A percentile compares a stretch with the other conserved stretches of the same genome.
Evolutionary conservation across 2,113 vertebrate genomes (phyloP).

Genomic region (Theristicus caerulescens): DNA sequence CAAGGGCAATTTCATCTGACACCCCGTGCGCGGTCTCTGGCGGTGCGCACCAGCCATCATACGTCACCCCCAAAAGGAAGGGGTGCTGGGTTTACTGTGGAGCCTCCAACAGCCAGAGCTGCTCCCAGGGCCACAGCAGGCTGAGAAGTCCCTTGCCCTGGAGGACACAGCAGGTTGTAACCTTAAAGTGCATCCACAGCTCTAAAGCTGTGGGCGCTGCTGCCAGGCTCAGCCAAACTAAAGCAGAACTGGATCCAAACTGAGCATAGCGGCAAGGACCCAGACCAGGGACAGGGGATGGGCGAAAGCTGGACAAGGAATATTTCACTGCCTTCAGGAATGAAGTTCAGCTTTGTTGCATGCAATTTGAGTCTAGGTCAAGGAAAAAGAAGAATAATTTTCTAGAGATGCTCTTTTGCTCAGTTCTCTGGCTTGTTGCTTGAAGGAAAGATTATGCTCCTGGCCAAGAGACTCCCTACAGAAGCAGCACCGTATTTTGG

Average conservation of each 20-base stretch:
- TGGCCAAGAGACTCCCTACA: background rate
- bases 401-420: background rate
- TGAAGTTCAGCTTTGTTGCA: background rate
- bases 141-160: background rate
- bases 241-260: background rate
- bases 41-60: background rate
- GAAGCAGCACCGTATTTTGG: background rate
- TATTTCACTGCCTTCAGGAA: background rate
- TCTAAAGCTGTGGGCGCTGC: background rate
- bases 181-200: background rate
- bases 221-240: background rate
- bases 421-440: background rate
- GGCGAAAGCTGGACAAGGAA: accelerated
- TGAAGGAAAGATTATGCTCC: background rate
- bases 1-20: background rate
- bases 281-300: background rate
- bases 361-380: background rate
- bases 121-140: too few relatives aligned
- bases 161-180: background rate
- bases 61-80: background rate
- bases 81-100: background rate
- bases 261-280: background rate
- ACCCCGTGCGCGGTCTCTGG: background rate
- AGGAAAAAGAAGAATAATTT: background rate
- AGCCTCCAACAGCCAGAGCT: background rate